Conservation (phyloP, 1,140 invertebrate genomes). For the Heliconius melpomene region DNA sequence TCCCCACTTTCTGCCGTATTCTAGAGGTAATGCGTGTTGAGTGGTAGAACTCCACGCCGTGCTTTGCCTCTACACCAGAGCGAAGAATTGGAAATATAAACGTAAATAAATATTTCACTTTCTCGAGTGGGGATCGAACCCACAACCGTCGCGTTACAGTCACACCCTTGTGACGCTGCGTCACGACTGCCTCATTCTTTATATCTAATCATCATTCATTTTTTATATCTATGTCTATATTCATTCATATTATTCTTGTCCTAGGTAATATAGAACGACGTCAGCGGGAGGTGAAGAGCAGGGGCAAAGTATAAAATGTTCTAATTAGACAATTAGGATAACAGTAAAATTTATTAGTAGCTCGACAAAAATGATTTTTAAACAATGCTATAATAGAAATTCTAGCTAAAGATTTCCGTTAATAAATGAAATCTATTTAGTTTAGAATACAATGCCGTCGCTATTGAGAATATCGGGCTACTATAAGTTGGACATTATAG, state of each 20-base stretch:
- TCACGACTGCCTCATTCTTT: too few relatives aligned
- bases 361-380: neutral
- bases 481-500: neutral
- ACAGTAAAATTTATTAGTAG: neutral
- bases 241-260: conserved; percentile 48
- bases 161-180: too few relatives aligned
- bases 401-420: neutral
- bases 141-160: too few relatives aligned
- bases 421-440: neutral
- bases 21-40: too few relatives aligned
- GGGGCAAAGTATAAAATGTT: conserved; percentile 23
- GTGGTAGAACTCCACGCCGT: too few relatives aligned
- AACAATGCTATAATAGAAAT: neutral
- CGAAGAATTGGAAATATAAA: too few relatives aligned
- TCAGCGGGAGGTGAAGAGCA: conserved; percentile 56
- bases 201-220: too few relatives aligned
- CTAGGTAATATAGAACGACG: conserved; percentile 59
- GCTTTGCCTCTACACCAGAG: too few relatives aligned
- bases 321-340: conserved; percentile 17
- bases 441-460: neutral
- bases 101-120: too few relatives aligned
- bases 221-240: neutral
- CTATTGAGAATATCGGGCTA: neutral
- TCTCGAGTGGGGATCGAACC: too few relatives aligned
- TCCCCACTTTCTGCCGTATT: too few relatives aligned